Evolutionary conservation across 1,140 invertebrate genomes (phyloP).

Genomic region (Pseudomyrmex concolor): DNA sequence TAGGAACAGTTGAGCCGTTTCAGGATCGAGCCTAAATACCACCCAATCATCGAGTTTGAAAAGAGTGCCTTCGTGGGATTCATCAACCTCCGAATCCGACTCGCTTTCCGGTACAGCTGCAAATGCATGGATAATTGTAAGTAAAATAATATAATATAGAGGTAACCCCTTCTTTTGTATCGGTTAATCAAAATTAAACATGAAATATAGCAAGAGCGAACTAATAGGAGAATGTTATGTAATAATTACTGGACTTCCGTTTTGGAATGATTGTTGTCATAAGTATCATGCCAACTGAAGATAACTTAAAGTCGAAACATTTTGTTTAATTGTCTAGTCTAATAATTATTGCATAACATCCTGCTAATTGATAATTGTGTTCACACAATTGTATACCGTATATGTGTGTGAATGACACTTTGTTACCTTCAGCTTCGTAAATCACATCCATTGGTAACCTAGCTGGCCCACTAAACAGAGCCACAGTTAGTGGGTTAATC

Average conservation of each 20-base stretch:
- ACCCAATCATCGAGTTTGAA: conserved; percentile 93
- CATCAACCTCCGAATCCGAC: conserved; percentile 88
- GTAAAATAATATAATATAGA: too few species aligned
- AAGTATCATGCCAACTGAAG: too few species aligned
- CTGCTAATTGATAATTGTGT: neutral
- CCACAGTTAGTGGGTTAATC: conserved; percentile 92
- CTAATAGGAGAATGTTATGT: too few species aligned
- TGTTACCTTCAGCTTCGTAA: conserved; percentile 85
- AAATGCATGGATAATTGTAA: neutral
- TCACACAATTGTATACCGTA: conserved; percentile 36
- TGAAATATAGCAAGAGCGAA: too few species aligned
- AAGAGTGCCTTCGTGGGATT: conserved; percentile 87
- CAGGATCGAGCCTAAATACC: conserved; percentile 89
- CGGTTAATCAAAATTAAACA: too few species aligned
- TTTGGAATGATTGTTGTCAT: too few species aligned
- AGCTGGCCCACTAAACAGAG: conserved; percentile 91
- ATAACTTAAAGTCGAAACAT: too few species aligned
- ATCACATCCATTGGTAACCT: conserved; percentile 88
- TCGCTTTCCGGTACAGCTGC: conserved; percentile 82
- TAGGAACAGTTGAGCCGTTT: conserved; percentile 88
- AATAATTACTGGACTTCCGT: too few species aligned
- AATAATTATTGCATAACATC: too few species aligned
- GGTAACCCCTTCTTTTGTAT: too few species aligned
- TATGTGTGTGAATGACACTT: neutral
- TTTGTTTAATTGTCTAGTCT: too few species aligned